A percentile compares a stretch with the other conserved stretches of the same genome.
Conservation (phyloP, 2,888 invertebrate genomes). For the Perdita meconis region DNA sequence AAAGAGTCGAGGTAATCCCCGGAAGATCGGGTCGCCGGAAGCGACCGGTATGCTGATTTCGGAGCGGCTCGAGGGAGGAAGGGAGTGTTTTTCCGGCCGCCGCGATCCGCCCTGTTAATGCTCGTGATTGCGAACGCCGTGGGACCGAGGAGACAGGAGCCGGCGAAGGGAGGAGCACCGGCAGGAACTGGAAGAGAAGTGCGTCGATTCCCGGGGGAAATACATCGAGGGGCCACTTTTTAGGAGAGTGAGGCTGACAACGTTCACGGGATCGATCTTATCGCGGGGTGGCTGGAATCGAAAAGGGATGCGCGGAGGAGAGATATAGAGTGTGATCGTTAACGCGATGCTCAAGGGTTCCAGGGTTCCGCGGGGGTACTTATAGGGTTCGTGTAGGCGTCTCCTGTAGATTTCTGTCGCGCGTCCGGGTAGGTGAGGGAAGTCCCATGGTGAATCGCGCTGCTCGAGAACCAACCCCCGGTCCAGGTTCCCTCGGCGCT, state of each 20-base stretch:
- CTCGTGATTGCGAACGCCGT: constrained; percentile 8
- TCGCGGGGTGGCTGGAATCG: constrained; percentile 25
- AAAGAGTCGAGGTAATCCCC: constrained; percentile 78
- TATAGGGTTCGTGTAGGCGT: constrained; percentile 18
- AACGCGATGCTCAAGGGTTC: constrained; percentile 41
- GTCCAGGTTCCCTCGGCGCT: neutral
- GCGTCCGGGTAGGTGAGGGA: constrained; percentile 45
- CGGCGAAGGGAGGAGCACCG: constrained; percentile 11
- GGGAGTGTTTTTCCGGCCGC: neutral
- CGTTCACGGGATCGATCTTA: constrained; percentile 51
- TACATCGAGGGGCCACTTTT: constrained; percentile 53
- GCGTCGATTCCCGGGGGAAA: constrained; percentile 57
- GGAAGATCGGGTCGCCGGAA: neutral
- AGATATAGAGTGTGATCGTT: constrained; percentile 42
- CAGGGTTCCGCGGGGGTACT: constrained; percentile 11
- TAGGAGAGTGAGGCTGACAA: constrained; percentile 46
- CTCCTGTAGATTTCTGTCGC: constrained; percentile 53
- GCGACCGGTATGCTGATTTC: constrained; percentile 28
- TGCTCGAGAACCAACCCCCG: constrained; percentile 53
- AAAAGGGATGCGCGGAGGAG: constrained; percentile 17
- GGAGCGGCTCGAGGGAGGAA: neutral
- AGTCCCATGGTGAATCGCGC: constrained; percentile 19
- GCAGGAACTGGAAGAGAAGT: constrained; percentile 27
- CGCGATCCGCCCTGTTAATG: constrained; percentile 20
- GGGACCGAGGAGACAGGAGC: neutral